Base-by-base conservation (phyloP, 2,113 vertebrate species). In the Datnioides undecimradiatus region DNA sequence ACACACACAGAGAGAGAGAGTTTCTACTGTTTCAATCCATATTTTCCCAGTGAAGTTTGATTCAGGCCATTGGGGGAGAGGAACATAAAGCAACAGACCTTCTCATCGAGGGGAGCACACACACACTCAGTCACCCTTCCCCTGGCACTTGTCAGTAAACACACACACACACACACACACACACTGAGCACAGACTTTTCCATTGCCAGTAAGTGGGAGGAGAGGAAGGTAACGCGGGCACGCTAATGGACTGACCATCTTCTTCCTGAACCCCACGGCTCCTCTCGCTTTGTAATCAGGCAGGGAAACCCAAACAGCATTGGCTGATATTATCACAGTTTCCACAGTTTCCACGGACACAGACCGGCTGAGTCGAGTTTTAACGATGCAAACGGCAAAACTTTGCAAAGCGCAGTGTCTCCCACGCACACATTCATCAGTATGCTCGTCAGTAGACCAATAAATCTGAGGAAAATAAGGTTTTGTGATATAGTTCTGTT, bases 1-100 rank as follows among this genome's bases (percentile, higher is more conserved):
- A 41, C 66, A 31, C 45, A 43, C 13, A 23, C 40, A 41, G 16
- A 31, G 48, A 51, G 48, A 13, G 43, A 75, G 25, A 60, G 29
- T 40, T 67, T 48, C 43, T 43, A 55, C 27, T 43, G 49, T 31
- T 49, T 57, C 55, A 51, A 41, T 25, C 21, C 63, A 17, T 27
- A 49, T 80, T 87, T 90, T 91, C 86, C 71, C n/a, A n/a, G 83
- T 74, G 58, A 84, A 73, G 46, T 63, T 34, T 67, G 77, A 70
- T 67, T 52, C 63, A 69, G 8, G 3, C 25, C 72, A 58, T 41
- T 54, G 1, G n/a, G 55, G 38, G 51, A 75, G 41, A 72, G 19
- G 67, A 49, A 67, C 55, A 48, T 65, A 9, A n/a, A 69, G 45
- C 63, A 84, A 87, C 68, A 84, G 36, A 88, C 38, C 40, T 40